Conservation (phyloP, 2,888 invertebrate species). For the Hirtodrosophila cameraria region DNA sequence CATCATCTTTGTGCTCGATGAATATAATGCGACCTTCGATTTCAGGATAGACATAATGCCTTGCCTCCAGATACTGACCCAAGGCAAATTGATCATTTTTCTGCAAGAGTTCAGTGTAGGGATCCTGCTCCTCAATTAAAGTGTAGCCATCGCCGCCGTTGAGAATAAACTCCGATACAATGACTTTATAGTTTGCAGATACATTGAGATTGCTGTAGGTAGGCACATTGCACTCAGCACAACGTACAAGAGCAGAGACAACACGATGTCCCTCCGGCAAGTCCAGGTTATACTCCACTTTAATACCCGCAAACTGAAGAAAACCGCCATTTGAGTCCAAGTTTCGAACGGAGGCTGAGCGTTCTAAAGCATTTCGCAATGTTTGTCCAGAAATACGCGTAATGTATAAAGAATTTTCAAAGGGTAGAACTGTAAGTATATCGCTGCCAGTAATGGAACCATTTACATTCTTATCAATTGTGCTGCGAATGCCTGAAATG, state of each 20-base stretch:
- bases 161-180: constrained; percentile 88
- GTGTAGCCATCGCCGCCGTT: constrained; percentile 90
- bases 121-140: constrained; percentile 51
- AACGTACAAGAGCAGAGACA: constrained; percentile 87
- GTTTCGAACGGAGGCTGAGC: constrained; percentile 86
- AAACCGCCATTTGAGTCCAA: constrained; percentile 89
- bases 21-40: constrained; percentile 87
- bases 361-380: constrained; percentile 88
- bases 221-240: constrained; percentile 88
- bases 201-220: constrained; percentile 86
- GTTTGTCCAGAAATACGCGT: constrained; percentile 88
- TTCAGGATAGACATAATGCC: constrained; percentile 88
- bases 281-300: constrained; percentile 88
- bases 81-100: constrained; percentile 86
- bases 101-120: constrained; percentile 76
- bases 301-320: constrained; percentile 92
- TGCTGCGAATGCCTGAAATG: constrained; percentile 86
- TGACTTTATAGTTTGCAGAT: constrained; percentile 87
- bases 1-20: constrained; percentile 2
- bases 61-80: constrained; percentile 86
- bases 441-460: constrained; percentile 90
- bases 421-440: constrained; percentile 90
- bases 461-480: constrained; percentile 85
- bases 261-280: constrained; percentile 88
- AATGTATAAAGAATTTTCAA: constrained; percentile 88